These are phyloP conservation scores for Datnioides undecimradiatus DNA, from an alignment of 2,113 vertebrate species.

Conservation along the genomic window DNA sequence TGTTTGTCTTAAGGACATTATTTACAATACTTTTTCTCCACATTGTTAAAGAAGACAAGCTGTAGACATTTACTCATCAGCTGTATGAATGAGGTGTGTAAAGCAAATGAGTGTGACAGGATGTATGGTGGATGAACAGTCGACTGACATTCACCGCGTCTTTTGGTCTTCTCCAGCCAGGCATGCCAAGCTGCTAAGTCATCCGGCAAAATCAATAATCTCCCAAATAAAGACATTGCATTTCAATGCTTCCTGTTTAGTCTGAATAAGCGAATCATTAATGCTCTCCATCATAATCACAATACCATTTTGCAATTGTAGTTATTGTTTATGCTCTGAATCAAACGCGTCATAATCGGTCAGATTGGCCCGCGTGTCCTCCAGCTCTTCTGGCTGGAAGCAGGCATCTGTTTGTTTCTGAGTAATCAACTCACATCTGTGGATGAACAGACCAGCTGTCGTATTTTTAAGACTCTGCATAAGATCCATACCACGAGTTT, in stretches of 20 bases:
- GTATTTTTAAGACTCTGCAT: too few species aligned
- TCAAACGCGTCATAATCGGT: conserved; percentile 52
- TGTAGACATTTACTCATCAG: conserved; percentile 2
- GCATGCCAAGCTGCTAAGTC: conserved; percentile 36
- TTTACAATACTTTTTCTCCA: neutral
- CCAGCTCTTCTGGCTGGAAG: conserved; percentile 31
- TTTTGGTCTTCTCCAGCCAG: conserved; percentile 29
- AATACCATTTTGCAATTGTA: conserved; percentile 53
- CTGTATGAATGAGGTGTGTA: conserved; percentile 6
- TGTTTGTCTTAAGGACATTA: neutral
- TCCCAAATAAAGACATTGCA: conserved; percentile 38
- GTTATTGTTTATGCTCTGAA: conserved; percentile 61
- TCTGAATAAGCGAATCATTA: conserved; percentile 53
- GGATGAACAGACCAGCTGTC: conserved; percentile 30
- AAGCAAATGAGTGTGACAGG: neutral
- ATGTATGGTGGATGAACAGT: conserved; percentile 13
- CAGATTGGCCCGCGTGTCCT: conserved; percentile 26
- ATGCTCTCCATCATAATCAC: conserved; percentile 45
- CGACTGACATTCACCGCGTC: conserved; percentile 24
- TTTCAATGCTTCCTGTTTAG: conserved; percentile 44
- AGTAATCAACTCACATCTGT: conserved; percentile 60
- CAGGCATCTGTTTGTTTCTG: conserved; percentile 56
- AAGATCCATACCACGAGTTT: too few species aligned
- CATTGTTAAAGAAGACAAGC: neutral
- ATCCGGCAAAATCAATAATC: conserved; percentile 45